These are phyloP conservation scores for Scleropages formosus DNA, from an alignment of 2,797 vertebrate species.

Conservation along the genomic window DNA sequence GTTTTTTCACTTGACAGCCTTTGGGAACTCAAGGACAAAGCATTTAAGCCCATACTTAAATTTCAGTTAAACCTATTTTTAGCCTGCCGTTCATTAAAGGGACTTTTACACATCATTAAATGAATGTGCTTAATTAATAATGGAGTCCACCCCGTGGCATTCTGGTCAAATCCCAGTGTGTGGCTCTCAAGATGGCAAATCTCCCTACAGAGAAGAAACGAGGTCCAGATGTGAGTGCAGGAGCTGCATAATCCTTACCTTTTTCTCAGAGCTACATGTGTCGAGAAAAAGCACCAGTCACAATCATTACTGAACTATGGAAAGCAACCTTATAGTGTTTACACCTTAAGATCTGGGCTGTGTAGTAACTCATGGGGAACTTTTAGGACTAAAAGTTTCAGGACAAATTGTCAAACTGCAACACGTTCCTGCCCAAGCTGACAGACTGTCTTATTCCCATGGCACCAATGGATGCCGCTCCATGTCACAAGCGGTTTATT, in stretches of 20 bases:
- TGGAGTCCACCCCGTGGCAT: constrained; percentile 39
- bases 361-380: not conserved
- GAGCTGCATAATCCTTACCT: too few relatives aligned
- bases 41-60: constrained; percentile 12
- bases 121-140: constrained; percentile 39
- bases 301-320: too few relatives aligned
- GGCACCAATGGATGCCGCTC: constrained; percentile 11
- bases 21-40: constrained; percentile 27
- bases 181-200: constrained; percentile 59
- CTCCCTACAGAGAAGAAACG: too few relatives aligned
- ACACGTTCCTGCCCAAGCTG: not conserved
- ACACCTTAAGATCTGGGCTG: constrained; percentile 4
- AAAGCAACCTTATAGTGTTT: too few relatives aligned
- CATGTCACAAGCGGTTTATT: constrained; percentile 27
- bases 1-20: not conserved
- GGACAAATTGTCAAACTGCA: constrained; percentile 20
- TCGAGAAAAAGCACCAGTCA: too few relatives aligned
- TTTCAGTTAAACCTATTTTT: constrained; percentile 34
- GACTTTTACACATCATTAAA: constrained; percentile 38
- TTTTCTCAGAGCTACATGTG: too few relatives aligned
- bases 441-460: constrained; percentile 19
- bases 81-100: constrained; percentile 30
- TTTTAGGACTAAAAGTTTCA: constrained; percentile 1
- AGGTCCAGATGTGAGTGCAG: too few relatives aligned
- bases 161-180: constrained; percentile 45